Conservation (phyloP, 2,888 invertebrate species). For the Cyclophora punctaria region DNA sequence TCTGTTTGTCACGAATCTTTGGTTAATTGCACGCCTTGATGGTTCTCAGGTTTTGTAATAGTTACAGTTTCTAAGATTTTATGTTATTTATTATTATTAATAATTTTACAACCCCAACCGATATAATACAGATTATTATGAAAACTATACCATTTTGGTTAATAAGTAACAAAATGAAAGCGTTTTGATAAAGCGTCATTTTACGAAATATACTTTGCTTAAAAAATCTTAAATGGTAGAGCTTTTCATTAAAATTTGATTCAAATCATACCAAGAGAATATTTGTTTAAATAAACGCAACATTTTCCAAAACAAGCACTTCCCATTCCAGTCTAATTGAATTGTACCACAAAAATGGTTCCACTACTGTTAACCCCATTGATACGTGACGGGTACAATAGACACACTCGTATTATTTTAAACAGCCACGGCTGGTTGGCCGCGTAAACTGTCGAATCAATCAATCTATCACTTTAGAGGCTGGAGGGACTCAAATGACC, state of each 20-base stretch:
- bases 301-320: too few species aligned
- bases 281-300: not conserved
- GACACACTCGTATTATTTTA: conserved; percentile 10
- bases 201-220: too few species aligned
- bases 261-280: too few species aligned
- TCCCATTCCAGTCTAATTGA: too few species aligned
- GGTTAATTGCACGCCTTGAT: conserved; percentile 32
- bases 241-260: too few species aligned
- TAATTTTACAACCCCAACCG: too few species aligned
- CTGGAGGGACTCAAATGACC: conserved; percentile 14
- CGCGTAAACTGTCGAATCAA: conserved; percentile 25
- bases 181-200: too few species aligned
- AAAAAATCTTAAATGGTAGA: too few species aligned
- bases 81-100: too few species aligned
- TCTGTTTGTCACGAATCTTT: conserved; percentile 49
- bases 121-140: too few species aligned
- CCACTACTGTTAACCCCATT: conserved; percentile 1
- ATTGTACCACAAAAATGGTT: not conserved
- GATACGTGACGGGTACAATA: not conserved
- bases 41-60: conserved; percentile 5
- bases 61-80: not conserved
- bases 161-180: too few species aligned
- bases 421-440: conserved; percentile 19
- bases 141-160: too few species aligned
- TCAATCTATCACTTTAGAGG: conserved; percentile 22